Evolutionary conservation across 2,888 invertebrate species (phyloP).

Genomic region (Caenorhabditis imperialis): DNA sequence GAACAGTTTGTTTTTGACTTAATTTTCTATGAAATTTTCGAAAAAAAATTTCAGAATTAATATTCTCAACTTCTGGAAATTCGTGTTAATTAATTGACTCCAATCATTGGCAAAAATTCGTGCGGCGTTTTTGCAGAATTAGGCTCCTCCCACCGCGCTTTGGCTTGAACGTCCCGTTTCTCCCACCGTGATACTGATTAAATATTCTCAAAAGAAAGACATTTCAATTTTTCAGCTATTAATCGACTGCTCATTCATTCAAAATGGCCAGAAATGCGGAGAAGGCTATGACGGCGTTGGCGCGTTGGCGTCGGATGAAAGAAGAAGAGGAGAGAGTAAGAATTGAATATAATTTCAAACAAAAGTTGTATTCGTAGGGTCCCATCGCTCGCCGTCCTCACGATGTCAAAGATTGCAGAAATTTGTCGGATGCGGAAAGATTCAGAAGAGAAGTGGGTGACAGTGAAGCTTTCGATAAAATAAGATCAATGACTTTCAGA

Average conservation of each 20-base stretch:
- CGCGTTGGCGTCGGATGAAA: conserved; percentile 97
- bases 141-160: too few relatives aligned
- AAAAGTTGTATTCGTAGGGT: conserved; percentile 51
- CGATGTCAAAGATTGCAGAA: conserved; percentile 91
- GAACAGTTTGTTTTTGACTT: too few relatives aligned
- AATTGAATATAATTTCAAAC: background rate
- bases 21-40: too few relatives aligned
- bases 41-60: too few relatives aligned
- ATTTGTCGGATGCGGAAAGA: conserved; percentile 89
- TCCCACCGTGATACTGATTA: too few relatives aligned
- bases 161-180: too few relatives aligned
- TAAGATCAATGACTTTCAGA: conserved; percentile 81
- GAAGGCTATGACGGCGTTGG: conserved; percentile 98
- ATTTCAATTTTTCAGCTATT: background rate
- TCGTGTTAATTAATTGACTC: too few relatives aligned
- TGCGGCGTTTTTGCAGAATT: too few relatives aligned
- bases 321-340: conserved; percentile 84
- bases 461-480: background rate
- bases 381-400: conserved; percentile 75
- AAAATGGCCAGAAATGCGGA: conserved; percentile 92
- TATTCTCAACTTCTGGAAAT: too few relatives aligned
- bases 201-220: too few relatives aligned
- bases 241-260: background rate
- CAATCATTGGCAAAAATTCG: too few relatives aligned
- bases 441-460: conserved; percentile 86